Conservation (phyloP, 2,888 invertebrate genomes). For the Dynastes tityus region DNA sequence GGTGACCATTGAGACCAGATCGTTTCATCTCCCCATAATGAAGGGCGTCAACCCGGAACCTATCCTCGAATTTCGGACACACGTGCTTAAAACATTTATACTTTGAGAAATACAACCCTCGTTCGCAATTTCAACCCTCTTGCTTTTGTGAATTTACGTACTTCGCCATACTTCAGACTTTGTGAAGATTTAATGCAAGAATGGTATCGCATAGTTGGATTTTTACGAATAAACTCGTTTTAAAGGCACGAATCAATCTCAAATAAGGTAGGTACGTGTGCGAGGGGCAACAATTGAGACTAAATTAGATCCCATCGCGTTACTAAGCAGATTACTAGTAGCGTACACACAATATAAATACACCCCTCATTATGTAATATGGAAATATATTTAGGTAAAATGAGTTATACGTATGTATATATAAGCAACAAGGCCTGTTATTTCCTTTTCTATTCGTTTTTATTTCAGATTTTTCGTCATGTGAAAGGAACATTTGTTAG, state of each 20-base stretch:
- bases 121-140: conserved; percentile 9
- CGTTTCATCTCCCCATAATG: conserved; percentile 46
- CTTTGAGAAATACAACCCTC: conserved; percentile 18
- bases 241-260: background rate
- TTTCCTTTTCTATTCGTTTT: conserved; percentile 20
- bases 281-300: background rate
- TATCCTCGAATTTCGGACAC: conserved; percentile 37
- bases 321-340: conserved; percentile 26
- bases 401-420: background rate
- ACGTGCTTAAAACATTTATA: conserved; percentile 42
- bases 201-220: background rate
- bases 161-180: background rate
- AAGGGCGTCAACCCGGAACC: conserved; percentile 49
- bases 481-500: conserved; percentile 66
- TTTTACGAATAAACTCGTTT: background rate
- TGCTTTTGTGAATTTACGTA: background rate
- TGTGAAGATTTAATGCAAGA: background rate
- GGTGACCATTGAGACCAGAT: conserved; percentile 51
- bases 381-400: conserved; percentile 25
- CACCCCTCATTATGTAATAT: background rate
- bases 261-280: background rate
- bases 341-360: conserved; percentile 4
- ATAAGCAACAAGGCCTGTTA: conserved; percentile 15
- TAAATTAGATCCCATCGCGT: conserved; percentile 13
- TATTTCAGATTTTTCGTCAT: conserved; percentile 61